A percentile compares a stretch with the other conserved stretches of the same genome.
phyloP scores from a whole-genome alignment of 2,888 invertebrate species.

The Tinea trinotella region DNA sequence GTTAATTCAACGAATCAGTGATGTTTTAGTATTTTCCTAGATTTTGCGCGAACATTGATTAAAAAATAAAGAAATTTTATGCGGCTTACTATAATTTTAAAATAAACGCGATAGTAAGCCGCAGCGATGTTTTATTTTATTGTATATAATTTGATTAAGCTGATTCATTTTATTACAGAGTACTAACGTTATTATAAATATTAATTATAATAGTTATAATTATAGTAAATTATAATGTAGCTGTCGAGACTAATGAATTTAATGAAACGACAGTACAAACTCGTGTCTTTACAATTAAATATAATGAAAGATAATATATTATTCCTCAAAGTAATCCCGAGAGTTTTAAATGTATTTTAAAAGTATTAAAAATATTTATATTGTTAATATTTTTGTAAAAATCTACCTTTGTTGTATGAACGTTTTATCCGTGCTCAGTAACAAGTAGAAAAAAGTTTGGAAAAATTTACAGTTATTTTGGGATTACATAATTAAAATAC shows the following conservation, averaged over 20 bases:
- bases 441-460: not conserved
- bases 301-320: not conserved
- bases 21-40: too few species aligned
- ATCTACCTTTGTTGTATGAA: not conserved
- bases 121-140: too few species aligned
- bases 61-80: too few species aligned
- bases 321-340: constrained; percentile 1
- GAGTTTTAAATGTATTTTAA: not conserved
- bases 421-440: not conserved
- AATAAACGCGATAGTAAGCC: too few species aligned
- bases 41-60: too few species aligned
- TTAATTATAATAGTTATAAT: constrained; percentile 4
- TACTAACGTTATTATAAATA: constrained; percentile 6
- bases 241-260: not conserved
- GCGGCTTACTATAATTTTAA: too few species aligned
- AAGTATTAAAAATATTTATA: not conserved
- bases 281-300: constrained; percentile 21
- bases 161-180: constrained; percentile 16
- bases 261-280: constrained; percentile 22
- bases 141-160: constrained; percentile 28
- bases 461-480: not conserved
- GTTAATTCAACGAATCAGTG: constrained; percentile 36
- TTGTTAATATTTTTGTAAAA: not conserved
- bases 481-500: not conserved
- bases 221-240: constrained; percentile 1